Percentiles rank a stretch among this genome's conserved stretches.
phyloP scores from a whole-genome alignment of 1,140 invertebrate genomes.

The Agrypnia vestita region DNA sequence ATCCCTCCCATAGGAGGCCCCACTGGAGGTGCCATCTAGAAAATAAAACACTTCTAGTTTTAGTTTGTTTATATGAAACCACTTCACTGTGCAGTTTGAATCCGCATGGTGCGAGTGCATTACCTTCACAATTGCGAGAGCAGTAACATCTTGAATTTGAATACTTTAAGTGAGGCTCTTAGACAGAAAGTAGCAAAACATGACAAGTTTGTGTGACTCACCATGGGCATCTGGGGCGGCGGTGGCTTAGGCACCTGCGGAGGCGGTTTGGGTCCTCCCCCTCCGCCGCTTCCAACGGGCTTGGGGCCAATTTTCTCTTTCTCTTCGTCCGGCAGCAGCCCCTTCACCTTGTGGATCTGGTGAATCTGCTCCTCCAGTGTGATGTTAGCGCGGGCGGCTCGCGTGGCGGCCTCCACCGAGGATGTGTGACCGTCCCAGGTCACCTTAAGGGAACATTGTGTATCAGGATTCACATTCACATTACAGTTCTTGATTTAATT shows the following conservation, averaged over 20 bases:
- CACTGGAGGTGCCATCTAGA: slow-evolving; percentile 64
- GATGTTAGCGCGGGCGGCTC: slow-evolving; percentile 94
- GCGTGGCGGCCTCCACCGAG: slow-evolving; percentile 91
- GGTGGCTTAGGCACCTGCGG: slow-evolving; percentile 15
- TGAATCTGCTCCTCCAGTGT: slow-evolving; percentile 98
- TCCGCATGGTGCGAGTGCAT: no score
- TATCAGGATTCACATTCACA: no score
- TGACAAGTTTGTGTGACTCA: background rate
- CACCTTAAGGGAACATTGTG: slow-evolving; percentile 69
- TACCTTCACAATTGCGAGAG: no score
- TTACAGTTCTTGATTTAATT: no score
- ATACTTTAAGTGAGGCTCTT: no score
- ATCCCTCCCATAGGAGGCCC: slow-evolving; percentile 76
- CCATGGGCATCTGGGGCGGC: slow-evolving; percentile 34
- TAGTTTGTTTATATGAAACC: no score
- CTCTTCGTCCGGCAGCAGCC: slow-evolving; percentile 93
- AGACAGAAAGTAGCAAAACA: no score
- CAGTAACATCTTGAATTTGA: background rate
- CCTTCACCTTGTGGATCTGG: slow-evolving; percentile 97
- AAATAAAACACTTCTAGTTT: background rate
- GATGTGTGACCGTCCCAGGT: slow-evolving; percentile 99
- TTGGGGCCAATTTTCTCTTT: slow-evolving; percentile 94
- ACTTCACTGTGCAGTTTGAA: no score
- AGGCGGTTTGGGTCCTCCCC: slow-evolving; percentile 62
- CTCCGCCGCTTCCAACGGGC: slow-evolving; percentile 72